Conservation (phyloP, 2,113 vertebrate species). For the Lepidothrix coronata region DNA sequence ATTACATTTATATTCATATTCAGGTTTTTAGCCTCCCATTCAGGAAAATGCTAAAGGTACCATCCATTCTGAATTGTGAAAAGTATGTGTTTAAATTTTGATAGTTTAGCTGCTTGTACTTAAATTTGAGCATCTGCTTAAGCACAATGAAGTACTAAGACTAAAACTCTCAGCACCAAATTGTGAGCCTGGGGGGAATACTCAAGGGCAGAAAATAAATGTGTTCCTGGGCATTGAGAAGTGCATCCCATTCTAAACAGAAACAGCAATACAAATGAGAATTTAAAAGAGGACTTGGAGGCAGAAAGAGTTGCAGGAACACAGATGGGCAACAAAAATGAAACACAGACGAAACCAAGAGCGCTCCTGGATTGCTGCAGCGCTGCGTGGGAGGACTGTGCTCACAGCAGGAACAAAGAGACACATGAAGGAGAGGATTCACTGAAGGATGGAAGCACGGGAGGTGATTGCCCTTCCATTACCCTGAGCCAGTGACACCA, state of each 20-base stretch:
- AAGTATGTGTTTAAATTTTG: not conserved
- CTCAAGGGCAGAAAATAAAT: not conserved
- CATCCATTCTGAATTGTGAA: not conserved
- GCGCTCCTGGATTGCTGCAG: not conserved
- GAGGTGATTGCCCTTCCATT: not conserved
- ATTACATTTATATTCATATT: not conserved
- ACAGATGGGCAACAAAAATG: not conserved
- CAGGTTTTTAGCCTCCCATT: not conserved
- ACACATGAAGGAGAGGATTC: not conserved
- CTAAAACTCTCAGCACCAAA: not conserved
- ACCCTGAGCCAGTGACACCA: rapidly evolving
- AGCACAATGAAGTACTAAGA: not conserved
- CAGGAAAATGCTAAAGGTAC: not conserved
- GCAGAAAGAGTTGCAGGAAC: not conserved
- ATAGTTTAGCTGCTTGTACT: not conserved
- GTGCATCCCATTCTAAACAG: not conserved
- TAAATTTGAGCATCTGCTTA: not conserved
- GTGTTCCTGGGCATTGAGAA: not conserved
- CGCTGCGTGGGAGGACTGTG: not conserved
- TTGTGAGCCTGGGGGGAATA: not conserved
- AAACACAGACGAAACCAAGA: not conserved
- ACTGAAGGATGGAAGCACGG: not conserved
- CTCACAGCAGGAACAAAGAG: not conserved
- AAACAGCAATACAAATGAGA: not conserved
- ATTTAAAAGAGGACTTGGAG: not conserved